Base-by-base conservation (phyloP, 2,888 invertebrate genomes). In the Leucophenga maculata region DNA sequence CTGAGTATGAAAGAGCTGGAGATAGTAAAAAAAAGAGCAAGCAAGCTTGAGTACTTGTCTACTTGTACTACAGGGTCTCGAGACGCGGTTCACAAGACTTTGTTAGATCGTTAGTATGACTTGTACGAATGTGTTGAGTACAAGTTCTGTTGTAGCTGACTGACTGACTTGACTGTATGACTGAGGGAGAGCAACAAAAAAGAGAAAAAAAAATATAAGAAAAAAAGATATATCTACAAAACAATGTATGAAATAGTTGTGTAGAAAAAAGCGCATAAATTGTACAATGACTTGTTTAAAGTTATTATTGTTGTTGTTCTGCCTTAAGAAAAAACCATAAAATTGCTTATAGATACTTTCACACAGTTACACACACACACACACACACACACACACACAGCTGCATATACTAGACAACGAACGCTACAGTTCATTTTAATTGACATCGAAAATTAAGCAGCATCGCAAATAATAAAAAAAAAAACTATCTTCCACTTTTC, bases 401-500 rank as follows among this genome's bases (percentile, higher is more conserved):
- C 6, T 20, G 14, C 48, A 20, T 20, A 20, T n/a, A 48, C 44
- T 44, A 26, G 26, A 26, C 73, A 74, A 65, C n/a, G 14, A 39
- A 52, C 22, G 68, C 69, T 68, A 76, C 78, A 80, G 82, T 83
- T 83, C 84, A 83, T 68, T 82, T 83, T 84, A 83, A 83, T 83
- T 83, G 82, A 83, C 84, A 83, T 84, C 79, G 75, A 79, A 78
- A 84, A 83, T 81, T 83, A 83, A 39, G 39, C 39, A 39, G 11
- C 39, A 39, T 1, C 39, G 4, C 26, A 26, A 39, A 11, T 11
- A 39, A 11, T 39, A 39, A 83, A 78, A 82, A 80, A 77, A 76
- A 79, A 73, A 74, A 62, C 70, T 75, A 6, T 68, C 65, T 67
- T 67, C 66, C 65, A 31, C 46, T 57, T 26, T 26, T 44, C 11